Conservation (phyloP, 2,888 invertebrate genomes). For the Alloplasta piceator region DNA sequence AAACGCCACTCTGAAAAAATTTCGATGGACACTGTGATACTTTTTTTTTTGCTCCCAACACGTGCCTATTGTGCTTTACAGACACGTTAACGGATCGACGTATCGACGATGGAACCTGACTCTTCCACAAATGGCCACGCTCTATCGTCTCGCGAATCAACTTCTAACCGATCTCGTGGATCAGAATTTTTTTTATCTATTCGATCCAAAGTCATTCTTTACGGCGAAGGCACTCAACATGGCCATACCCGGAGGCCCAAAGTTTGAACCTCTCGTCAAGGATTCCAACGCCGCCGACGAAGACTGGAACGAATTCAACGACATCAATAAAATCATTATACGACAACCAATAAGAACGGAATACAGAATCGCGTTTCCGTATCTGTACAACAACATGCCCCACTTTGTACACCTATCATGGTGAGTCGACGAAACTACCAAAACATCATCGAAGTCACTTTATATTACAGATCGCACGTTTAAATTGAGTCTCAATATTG, state of each 20-base stretch:
- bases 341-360: slow-evolving; percentile 99
- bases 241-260: slow-evolving; percentile 99
- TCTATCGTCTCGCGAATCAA: slow-evolving; percentile 99
- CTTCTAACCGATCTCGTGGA: slow-evolving; percentile 98
- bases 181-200: slow-evolving; percentile 99
- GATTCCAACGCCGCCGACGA: slow-evolving; percentile 99
- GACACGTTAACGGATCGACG: slow-evolving; percentile 97
- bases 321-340: slow-evolving; percentile 99
- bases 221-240: slow-evolving; percentile 99
- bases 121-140: slow-evolving; percentile 98
- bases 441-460: neutral
- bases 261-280: slow-evolving; percentile 99
- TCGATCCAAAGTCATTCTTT: slow-evolving; percentile 99
- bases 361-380: slow-evolving; percentile 99
- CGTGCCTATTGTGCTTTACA: slow-evolving; percentile 75
- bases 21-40: too few species aligned
- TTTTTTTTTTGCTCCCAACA: neutral
- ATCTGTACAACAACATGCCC: slow-evolving; percentile 99
- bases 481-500: too few species aligned
- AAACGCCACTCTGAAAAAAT: slow-evolving; percentile 9
- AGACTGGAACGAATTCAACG: slow-evolving; percentile 99
- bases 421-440: slow-evolving; percentile 86
- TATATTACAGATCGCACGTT: too few species aligned
- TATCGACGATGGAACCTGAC: slow-evolving; percentile 98
- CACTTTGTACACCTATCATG: slow-evolving; percentile 99